Percentiles rank a stretch among this genome's conserved stretches.
Conservation (phyloP, 2,113 vertebrate species). For the Erythrolamprus reginae region DNA sequence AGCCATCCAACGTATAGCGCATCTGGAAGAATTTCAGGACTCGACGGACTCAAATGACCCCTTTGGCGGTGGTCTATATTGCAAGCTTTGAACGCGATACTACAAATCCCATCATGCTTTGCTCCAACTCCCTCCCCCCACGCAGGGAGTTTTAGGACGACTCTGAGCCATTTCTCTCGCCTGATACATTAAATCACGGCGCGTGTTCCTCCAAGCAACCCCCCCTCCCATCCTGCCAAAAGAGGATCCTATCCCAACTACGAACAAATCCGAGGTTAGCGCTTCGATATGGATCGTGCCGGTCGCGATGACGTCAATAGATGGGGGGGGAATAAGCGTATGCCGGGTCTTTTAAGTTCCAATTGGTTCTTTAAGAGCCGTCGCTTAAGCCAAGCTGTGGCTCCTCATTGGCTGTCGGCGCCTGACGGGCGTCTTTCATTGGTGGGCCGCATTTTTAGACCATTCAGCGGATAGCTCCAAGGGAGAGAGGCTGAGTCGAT, state of each 20-base stretch:
- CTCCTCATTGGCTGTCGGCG: neutral
- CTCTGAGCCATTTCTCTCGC: neutral
- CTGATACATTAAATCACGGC: neutral
- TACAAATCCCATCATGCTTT: constrained; percentile 34
- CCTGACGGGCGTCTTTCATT: neutral
- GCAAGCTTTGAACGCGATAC: neutral
- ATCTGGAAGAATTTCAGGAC: neutral
- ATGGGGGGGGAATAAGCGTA: neutral
- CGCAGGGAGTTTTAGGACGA: neutral
- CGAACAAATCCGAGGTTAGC: accelerated
- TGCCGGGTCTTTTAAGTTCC: neutral
- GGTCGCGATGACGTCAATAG: neutral
- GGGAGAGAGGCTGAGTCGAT: neutral
- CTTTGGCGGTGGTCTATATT: neutral
- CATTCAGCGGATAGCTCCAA: neutral
- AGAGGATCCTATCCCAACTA: neutral
- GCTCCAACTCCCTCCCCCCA: neutral
- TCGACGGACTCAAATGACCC: neutral
- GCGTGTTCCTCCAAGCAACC: no score
- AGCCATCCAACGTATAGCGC: neutral
- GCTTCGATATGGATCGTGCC: neutral
- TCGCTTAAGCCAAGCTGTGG: neutral
- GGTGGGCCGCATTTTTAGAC: neutral
- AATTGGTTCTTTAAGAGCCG: accelerated
- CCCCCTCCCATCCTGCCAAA: neutral